Evolutionary conservation across 2,888 invertebrate species (phyloP), one percentile per base, ranked within the genome.

Genomic region (Chaitophorus viminalis): DNA sequence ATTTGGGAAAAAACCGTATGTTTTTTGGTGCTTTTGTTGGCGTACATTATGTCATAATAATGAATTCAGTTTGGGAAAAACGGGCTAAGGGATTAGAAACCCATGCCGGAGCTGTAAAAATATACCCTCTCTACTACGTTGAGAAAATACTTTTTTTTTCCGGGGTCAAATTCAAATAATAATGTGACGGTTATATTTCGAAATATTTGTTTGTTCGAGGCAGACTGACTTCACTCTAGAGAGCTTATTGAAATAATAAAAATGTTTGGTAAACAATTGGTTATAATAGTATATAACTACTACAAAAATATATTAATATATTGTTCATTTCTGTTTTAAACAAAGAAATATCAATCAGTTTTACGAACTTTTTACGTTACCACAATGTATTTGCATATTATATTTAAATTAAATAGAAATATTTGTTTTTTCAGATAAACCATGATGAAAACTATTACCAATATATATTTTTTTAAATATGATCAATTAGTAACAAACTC

Each of bases 11-110:
- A 87, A 87, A 75, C 87, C 87, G 39, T 87, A 87, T 81, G 87
- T 87, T 81, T 72, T 84, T 87, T 74, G 31, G 72, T 87, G 87
- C 87, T 87, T 81, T 87, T 87, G 86, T 87, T 87, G 36, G 74
- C 81, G 54, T 39, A 39, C 65, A 87, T 81, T 87, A 81, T 87
- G 87, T 87, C 87, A 87, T 72, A 87, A 87, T 81, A 87, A 87
- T 87, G 81, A 87, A 87, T 87, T 81, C 81, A 81, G 81, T 87
- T 81, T 79, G 87, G 74, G 79, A 87, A 60, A 87, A 87, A 87
- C 87, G 81, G 87, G 74, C 79, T 74, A 74, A 79, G 74, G 87
- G 87, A 87, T 87, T 87, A 87, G 87, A 87, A 87, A 74, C 72
- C 65, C 72, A 31, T 21, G n/a, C 72, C 18, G 46, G 39, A 79